Base-by-base conservation (phyloP, 1,140 invertebrate genomes). In the Ceratosolen fusciceps region DNA sequence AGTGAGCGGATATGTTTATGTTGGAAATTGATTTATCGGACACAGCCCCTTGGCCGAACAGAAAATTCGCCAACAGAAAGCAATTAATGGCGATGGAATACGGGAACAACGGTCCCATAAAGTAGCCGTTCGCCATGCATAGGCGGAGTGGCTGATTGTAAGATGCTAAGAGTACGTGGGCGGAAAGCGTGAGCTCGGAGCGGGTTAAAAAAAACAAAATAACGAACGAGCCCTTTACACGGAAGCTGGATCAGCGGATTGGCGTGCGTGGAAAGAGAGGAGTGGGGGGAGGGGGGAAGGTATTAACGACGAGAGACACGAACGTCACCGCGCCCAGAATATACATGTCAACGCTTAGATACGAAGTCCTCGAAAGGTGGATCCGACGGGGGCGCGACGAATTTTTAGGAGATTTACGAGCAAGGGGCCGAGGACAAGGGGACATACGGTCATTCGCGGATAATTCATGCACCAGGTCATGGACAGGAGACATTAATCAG, bases 321-420 rank as follows among this genome's bases (percentile, higher is more conserved):
- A 34, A 52, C 29, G 10, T 0, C 31, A 62, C 60, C 60, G 16
- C 60, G 24, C 60, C 60, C 29, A 62, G 34, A 8, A 58, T 8
- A 3, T 52, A 34, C 31, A 34, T 21, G 16, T 34, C 2, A 34
- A 62, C 2, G 34, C 1, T 4, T 29, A 10, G 7, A 31, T 29
- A 29, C 24, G 2, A 62, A 4, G 29, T 62, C 10, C 5, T 62
- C 10, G 14, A 62, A 1, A 62, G 31, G 12, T 62, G 60, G 4
- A 5, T 34, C 19, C 16, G 34, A 34, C 10, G 8, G 14, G 34
- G 12, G 2, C 14, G 5, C 26, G 24, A 16, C 60, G 31, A 62
- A 62, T 62, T 62, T 34, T 19, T n/a, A n/a, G n/a, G 34, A 14
- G 29, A 62, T 62, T 62, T 62, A 62, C 31, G 31, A 34, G 60